Conservation (phyloP, 2,797 vertebrate genomes). For the Brotogeris chrysoptera region DNA sequence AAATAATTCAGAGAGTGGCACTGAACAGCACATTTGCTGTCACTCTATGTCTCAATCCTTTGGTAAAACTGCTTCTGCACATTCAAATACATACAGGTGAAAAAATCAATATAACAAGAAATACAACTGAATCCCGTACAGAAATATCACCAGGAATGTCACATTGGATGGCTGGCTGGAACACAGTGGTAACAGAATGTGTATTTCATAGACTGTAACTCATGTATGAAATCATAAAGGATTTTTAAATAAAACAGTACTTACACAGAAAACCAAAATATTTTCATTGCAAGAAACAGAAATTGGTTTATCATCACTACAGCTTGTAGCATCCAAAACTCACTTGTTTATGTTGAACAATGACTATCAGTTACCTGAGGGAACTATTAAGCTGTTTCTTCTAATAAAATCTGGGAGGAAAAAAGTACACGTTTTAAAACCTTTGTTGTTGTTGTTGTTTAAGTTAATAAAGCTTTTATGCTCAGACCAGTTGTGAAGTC, state of each 20-base stretch:
- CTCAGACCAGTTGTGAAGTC: constrained; percentile 6
- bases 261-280: neutral
- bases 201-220: neutral
- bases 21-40: neutral
- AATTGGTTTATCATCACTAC: neutral
- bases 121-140: neutral
- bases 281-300: neutral
- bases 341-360: constrained; percentile 13
- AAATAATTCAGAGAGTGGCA: neutral
- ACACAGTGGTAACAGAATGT: neutral
- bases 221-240: neutral
- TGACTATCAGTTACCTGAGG: neutral
- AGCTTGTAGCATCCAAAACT: neutral
- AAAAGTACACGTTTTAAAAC: neutral
- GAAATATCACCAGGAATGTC: neutral
- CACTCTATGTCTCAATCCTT: neutral
- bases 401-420: neutral
- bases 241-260: neutral
- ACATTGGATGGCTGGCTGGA: neutral
- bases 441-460: neutral
- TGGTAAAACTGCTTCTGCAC: neutral
- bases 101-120: neutral
- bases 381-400: constrained; percentile 9
- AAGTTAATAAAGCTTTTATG: constrained; percentile 46
- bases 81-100: neutral